A percentile compares a stretch with the other conserved stretches of the same genome.
Conservation (phyloP, 2,888 invertebrate species). For the Clepsis dumicolana region DNA sequence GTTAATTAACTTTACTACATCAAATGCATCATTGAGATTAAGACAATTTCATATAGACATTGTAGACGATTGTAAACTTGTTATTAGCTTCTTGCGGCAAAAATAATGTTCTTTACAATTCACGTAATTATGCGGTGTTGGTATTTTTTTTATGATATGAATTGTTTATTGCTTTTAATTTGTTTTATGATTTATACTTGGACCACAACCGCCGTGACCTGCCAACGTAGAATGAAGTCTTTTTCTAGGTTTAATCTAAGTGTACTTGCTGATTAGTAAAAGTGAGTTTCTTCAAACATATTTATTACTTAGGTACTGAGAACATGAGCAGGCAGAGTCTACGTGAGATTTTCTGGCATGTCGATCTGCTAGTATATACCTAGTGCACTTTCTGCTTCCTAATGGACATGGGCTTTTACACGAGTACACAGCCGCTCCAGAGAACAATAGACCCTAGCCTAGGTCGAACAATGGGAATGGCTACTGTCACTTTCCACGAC, state of each 20-base stretch:
- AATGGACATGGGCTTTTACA: slow-evolving; percentile 16
- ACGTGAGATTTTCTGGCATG: too few species aligned
- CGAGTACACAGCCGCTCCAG: background rate
- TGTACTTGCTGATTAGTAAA: background rate
- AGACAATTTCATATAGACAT: background rate
- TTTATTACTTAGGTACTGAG: background rate
- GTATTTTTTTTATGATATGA: background rate
- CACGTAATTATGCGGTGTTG: background rate
- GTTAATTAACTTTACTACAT: background rate
- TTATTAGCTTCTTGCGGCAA: background rate
- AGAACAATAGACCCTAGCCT: slow-evolving; percentile 32
- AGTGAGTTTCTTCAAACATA: background rate
- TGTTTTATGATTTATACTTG: background rate
- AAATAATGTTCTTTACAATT: background rate
- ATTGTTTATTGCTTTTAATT: background rate
- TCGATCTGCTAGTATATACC: too few species aligned
- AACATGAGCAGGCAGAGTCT: background rate
- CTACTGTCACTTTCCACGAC: slow-evolving; percentile 16
- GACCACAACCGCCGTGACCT: background rate
- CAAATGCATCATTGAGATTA: background rate
- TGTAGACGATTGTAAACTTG: background rate
- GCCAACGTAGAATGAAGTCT: background rate
- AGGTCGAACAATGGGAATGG: slow-evolving; percentile 17
- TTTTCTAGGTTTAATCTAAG: background rate
- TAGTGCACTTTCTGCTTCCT: too few species aligned